Evolutionary conservation across 2,113 vertebrate species (phyloP).

Genomic region (Natator depressus): DNA sequence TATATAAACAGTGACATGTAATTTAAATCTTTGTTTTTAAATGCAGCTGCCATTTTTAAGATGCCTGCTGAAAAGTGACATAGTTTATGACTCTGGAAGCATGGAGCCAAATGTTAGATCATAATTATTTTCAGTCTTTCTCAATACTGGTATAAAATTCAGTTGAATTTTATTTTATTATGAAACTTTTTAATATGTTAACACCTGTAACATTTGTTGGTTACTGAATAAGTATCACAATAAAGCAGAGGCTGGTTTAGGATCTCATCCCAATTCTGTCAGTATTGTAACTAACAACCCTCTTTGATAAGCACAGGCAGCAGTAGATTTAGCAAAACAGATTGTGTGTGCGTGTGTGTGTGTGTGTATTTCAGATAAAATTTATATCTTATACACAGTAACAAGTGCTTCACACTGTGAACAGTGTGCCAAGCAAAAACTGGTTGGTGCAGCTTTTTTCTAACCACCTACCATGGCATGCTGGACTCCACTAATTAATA

Average conservation of each 20-base stretch:
- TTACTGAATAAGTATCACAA: no score
- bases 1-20: background rate
- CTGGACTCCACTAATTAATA: background rate
- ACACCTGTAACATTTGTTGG: background rate
- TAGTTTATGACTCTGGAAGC: background rate
- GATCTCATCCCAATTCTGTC: background rate
- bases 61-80: background rate
- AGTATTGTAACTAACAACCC: no score
- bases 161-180: background rate
- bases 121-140: background rate
- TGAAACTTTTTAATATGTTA: background rate
- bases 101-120: background rate
- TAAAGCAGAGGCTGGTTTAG: background rate
- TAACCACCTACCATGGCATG: background rate
- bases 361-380: background rate
- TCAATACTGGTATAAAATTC: background rate
- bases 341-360: background rate
- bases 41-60: background rate
- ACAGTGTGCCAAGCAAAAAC: background rate
- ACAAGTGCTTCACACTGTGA: background rate
- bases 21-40: background rate
- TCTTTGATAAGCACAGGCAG: no score
- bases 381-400: background rate
- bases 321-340: background rate
- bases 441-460: background rate